Evolutionary conservation across 2,797 vertebrate genomes (phyloP).

Genomic region (Spondyliosoma cantharus): DNA sequence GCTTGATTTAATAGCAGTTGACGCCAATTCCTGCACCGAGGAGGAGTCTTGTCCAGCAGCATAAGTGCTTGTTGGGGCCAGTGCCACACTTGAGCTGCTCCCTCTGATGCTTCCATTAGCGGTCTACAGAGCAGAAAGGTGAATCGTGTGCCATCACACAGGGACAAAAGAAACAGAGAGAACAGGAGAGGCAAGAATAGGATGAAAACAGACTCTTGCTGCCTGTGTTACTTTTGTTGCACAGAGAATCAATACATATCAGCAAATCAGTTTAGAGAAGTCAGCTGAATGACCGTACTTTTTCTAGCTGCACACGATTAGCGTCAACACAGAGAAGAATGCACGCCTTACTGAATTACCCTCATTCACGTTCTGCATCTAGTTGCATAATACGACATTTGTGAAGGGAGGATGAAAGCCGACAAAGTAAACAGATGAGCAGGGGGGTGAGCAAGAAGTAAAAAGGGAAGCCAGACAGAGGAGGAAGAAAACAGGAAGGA

Average conservation of each 20-base stretch:
- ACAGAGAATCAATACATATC: slow-evolving; percentile 28
- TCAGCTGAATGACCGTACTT: slow-evolving; percentile 16
- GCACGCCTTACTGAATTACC: neutral
- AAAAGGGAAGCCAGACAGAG: neutral
- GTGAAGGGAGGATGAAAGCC: slow-evolving; percentile 17
- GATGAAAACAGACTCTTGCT: slow-evolving; percentile 33
- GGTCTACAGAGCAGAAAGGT: slow-evolving; percentile 51
- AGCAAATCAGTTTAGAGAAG: slow-evolving; percentile 34
- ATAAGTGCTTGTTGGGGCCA: slow-evolving; percentile 8
- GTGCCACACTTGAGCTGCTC: slow-evolving; percentile 26
- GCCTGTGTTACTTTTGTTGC: slow-evolving; percentile 22
- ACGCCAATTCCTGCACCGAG: slow-evolving; percentile 4
- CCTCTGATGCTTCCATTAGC: slow-evolving; percentile 40
- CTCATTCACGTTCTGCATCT: neutral
- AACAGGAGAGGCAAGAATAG: slow-evolving; percentile 23
- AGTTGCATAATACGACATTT: neutral
- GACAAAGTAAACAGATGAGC: slow-evolving; percentile 8
- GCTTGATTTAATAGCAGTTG: neutral
- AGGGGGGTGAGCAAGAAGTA: neutral
- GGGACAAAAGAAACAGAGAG: slow-evolving; percentile 31
- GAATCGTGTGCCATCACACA: slow-evolving; percentile 33
- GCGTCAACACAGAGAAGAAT: slow-evolving; percentile 17
- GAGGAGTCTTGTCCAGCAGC: slow-evolving; percentile 23
- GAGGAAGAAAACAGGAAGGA: neutral
- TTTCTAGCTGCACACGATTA: slow-evolving; percentile 22